Base-by-base conservation (phyloP, 2,888 invertebrate species). In the Calliphora vomitoria region DNA sequence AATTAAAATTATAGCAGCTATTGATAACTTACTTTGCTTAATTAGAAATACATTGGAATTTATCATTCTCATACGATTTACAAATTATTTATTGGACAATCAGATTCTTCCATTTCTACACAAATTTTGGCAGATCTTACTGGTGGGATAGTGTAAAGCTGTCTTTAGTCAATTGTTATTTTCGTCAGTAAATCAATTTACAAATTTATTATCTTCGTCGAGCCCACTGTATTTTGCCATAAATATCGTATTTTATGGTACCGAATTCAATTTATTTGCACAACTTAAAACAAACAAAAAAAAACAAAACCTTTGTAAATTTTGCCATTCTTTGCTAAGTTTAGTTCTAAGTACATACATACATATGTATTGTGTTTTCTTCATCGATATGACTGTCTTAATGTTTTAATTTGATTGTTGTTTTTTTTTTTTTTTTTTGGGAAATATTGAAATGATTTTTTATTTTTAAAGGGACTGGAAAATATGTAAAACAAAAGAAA, bases 161-260 rank as follows among this genome's bases (percentile, higher is more conserved):
- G 25, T 25, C 25, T 25, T 25, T 25, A 25, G 1, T 25, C 1
- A 25, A 25, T 25, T 25, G 25, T 25, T 25, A 25, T 25, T 25
- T 1, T 2, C 1, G 25, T 25, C 25, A 25, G 25, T 15, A 50
- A 50, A n/a, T 4, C 4, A 5, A 1, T 50, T 11, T 50, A 50
- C n/a, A 50, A 50, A 44, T 44, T 10, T 4, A 35, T 35, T 35
- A 35, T 35, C 18, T 4, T 6, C 15, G 6, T 50, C 6, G 0
- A 41, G 58, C 68, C 74, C 79, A 75, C 74, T 82, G 74, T 82
- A 82, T 66, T 58, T 80, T 80, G 8, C 15, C 41, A 58, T 55
- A 20, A 31, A 68, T 68, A 15, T 15, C 64, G 35, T 25, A 35
- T 62, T 15, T 62, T 15, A 62, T 38, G 15, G 15, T 62, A 38